A percentile compares a stretch with the other conserved stretches of the same genome.
Conservation (phyloP, 2,113 vertebrate species). For the Haemorhous mexicanus region DNA sequence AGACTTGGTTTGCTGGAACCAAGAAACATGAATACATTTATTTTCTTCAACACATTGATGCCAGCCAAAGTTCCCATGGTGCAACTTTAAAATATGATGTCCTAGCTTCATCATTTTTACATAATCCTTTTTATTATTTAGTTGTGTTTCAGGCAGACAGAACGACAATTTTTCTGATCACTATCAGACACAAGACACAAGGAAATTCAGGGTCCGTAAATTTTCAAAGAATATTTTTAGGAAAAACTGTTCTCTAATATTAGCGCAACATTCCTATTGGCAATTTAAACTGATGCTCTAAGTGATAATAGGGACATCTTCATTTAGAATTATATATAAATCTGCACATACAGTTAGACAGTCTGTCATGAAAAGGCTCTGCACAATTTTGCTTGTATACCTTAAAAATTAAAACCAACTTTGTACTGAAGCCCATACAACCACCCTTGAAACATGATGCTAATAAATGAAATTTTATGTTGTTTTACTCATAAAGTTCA, state of each 20-base stretch:
- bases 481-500: neutral
- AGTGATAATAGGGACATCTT: neutral
- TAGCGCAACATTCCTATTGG: neutral
- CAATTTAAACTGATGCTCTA: neutral
- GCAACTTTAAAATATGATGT: neutral
- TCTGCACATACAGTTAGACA: neutral
- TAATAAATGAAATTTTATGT: neutral
- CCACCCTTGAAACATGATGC: neutral
- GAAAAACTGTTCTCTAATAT: neutral
- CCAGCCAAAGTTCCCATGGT: neutral
- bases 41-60: neutral
- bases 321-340: neutral
- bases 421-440: neutral
- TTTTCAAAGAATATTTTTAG: neutral
- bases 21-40: neutral
- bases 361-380: neutral
- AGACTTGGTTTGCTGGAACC: neutral
- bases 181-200: neutral
- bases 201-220: neutral
- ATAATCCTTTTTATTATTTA: neutral
- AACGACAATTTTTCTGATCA: neutral
- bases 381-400: neutral
- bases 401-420: neutral
- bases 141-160: neutral
- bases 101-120: neutral